Percentiles rank a stretch among this genome's conserved stretches.
Evolutionary conservation across 2,797 vertebrate genomes (phyloP).

Genomic region (Lagodon rhomboides): DNA sequence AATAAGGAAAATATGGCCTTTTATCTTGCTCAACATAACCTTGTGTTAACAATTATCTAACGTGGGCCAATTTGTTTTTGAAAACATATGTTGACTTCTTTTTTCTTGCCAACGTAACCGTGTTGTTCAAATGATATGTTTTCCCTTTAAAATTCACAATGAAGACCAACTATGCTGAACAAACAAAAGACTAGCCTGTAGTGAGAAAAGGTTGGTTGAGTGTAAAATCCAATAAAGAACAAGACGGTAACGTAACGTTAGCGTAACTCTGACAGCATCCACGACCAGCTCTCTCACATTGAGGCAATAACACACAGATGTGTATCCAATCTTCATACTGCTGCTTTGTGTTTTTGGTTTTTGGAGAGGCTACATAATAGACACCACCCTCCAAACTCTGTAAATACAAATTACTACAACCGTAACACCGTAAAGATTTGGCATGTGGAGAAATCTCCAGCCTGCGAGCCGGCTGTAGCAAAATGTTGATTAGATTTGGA

Average conservation of each 20-base stretch:
- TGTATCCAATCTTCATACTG: not conserved
- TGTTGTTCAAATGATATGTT: too few species aligned
- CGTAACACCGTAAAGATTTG: too few species aligned
- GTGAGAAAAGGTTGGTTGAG: not conserved
- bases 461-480: not conserved
- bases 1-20: too few species aligned
- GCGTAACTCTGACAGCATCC: not conserved
- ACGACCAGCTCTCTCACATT: not conserved
- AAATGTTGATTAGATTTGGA: not conserved
- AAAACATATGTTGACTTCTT: too few species aligned
- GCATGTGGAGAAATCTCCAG: not conserved
- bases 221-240: not conserved
- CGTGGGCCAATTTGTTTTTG: too few species aligned
- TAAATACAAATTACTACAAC: not conserved
- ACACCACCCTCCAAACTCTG: not conserved
- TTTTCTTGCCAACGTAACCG: too few species aligned
- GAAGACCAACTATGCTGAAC: too few species aligned
- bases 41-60: too few species aligned
- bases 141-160: too few species aligned
- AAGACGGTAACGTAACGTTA: not conserved
- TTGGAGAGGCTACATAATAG: not conserved
- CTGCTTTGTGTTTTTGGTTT: not conserved
- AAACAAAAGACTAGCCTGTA: too few species aligned
- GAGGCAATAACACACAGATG: not conserved
- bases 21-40: too few species aligned